phyloP scores from a whole-genome alignment of 2,113 vertebrate species.

The Calyptommatus sinebrachiatus region DNA sequence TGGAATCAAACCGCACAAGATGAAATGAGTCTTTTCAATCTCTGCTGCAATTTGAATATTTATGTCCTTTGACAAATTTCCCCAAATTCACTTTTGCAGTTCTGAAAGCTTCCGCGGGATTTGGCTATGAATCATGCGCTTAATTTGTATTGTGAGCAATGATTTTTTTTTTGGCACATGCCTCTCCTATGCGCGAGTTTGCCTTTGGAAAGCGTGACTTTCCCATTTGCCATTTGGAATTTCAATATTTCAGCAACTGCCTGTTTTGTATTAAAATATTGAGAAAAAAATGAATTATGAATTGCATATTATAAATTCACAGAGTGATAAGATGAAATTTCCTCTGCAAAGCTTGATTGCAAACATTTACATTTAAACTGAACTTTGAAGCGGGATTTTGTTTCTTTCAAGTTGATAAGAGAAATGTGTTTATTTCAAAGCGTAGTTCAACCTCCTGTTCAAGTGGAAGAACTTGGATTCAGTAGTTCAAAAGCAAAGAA shows the following conservation, averaged over 20 bases:
- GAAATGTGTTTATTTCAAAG: not conserved
- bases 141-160: not conserved
- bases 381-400: slow-evolving; percentile 19
- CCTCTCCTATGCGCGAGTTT: slow-evolving; percentile 5
- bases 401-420: not conserved
- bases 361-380: slow-evolving; percentile 24
- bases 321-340: slow-evolving; percentile 20
- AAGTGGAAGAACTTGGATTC: no score
- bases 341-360: slow-evolving; percentile 6
- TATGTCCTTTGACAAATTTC: slow-evolving; percentile 16
- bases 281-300: slow-evolving; percentile 17
- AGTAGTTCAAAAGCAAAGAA: not conserved
- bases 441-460: not conserved
- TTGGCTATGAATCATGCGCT: slow-evolving; percentile 4
- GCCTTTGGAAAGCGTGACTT: slow-evolving; percentile 8
- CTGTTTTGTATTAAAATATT: slow-evolving; percentile 21
- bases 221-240: slow-evolving; percentile 6
- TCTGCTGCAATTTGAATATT: not conserved
- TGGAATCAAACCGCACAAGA: not conserved
- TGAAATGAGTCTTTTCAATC: not conserved
- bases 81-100: not conserved
- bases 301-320: slow-evolving; percentile 25
- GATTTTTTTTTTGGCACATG: not conserved
- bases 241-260: not conserved
- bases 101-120: not conserved